Evolutionary conservation across 2,113 vertebrate genomes (phyloP).

Genomic region (Aplodontia rufa): DNA sequence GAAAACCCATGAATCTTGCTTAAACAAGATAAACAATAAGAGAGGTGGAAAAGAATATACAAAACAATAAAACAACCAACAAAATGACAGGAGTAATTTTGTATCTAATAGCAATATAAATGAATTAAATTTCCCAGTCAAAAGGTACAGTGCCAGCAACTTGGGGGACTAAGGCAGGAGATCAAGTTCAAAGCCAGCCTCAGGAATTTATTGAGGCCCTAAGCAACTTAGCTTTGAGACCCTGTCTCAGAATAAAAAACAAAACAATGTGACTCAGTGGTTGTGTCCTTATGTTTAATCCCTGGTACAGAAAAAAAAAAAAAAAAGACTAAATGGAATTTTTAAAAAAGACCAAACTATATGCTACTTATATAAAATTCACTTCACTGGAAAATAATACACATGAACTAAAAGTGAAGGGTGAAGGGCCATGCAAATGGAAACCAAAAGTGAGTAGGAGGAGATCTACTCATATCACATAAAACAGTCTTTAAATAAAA

Average conservation of each 20-base stretch:
- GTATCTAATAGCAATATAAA: background rate
- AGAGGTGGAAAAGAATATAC: background rate
- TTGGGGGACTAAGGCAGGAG: too few species aligned
- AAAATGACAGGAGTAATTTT: background rate
- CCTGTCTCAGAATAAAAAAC: too few species aligned
- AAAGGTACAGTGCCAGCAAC: background rate
- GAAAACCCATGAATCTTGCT: too few species aligned
- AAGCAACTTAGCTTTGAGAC: too few species aligned
- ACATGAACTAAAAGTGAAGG: background rate
- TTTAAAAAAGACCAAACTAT: background rate
- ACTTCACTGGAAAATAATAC: background rate
- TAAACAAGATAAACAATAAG: too few species aligned
- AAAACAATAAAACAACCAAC: background rate
- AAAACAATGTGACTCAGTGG: too few species aligned
- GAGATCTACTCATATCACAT: too few species aligned
- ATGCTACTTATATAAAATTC: too few species aligned
- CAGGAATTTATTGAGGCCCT: too few species aligned
- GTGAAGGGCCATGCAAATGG: background rate
- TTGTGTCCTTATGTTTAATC: too few species aligned
- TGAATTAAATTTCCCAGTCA: background rate
- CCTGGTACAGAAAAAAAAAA: too few species aligned
- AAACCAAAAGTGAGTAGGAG: background rate
- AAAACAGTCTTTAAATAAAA: background rate
- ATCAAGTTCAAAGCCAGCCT: too few species aligned
- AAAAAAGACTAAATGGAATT: background rate